Evolutionary conservation across 2,888 invertebrate species (phyloP).

Genomic region (Lymantria monacha): DNA sequence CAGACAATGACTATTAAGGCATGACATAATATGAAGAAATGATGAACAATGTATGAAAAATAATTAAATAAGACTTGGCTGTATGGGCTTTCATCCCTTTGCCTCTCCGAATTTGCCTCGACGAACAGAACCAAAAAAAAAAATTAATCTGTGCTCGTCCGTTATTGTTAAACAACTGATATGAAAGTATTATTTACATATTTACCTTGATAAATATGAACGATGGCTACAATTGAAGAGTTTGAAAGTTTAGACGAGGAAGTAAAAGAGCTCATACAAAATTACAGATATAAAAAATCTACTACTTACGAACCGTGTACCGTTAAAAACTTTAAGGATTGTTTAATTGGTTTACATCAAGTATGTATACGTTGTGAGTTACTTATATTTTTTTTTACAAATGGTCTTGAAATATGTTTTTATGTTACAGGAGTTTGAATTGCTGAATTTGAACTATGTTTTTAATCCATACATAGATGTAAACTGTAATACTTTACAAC

Average conservation of each 20-base stretch:
- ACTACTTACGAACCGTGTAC: conserved; percentile 71
- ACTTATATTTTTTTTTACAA: background rate
- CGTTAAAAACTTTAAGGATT: conserved; percentile 60
- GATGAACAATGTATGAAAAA: no score
- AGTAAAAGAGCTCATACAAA: conserved; percentile 67
- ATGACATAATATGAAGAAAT: no score
- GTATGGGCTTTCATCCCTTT: no score
- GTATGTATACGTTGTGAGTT: conserved; percentile 34
- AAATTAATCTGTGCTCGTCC: no score
- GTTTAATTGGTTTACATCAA: conserved; percentile 68
- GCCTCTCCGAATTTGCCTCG: no score
- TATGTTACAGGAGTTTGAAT: conserved; percentile 56
- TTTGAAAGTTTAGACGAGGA: conserved; percentile 65
- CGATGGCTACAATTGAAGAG: conserved; percentile 36
- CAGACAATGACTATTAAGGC: no score
- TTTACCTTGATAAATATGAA: no score
- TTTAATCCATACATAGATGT: conserved; percentile 70
- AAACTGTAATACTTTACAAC: conserved; percentile 41
- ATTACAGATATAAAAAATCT: conserved; percentile 68
- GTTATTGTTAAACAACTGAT: no score
- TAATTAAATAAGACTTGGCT: no score
- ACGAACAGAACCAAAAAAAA: no score
- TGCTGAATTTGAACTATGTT: conserved; percentile 60
- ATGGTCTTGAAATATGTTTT: background rate
- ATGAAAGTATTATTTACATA: no score